Conservation (phyloP, 2,113 vertebrate genomes). For the Paralichthys olivaceus region DNA sequence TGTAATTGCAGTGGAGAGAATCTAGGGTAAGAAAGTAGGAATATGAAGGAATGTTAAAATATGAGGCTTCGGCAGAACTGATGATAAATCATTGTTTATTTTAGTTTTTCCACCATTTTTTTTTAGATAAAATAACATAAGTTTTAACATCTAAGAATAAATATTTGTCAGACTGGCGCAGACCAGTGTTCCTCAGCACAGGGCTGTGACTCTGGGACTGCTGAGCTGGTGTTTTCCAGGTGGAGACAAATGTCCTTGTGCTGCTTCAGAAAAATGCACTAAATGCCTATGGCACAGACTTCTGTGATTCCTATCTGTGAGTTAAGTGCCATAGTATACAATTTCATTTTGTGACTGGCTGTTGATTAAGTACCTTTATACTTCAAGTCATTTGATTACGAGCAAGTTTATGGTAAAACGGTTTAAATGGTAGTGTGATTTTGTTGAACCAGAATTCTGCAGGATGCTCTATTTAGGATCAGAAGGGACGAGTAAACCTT, state of each 20-base stretch:
- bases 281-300: conserved; percentile 13
- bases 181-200: neutral
- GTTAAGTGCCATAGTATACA: neutral
- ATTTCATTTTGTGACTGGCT: conserved; percentile 6
- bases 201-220: conserved; percentile 4
- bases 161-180: neutral
- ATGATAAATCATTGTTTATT: neutral
- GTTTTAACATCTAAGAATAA: conserved; percentile 1
- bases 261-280: conserved; percentile 12
- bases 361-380: conserved; percentile 2
- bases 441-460: neutral
- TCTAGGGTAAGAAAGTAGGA: neutral
- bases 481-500: neutral
- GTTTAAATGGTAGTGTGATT: neutral
- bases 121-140: neutral
- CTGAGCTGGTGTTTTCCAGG: conserved; percentile 29
- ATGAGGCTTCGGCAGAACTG: neutral
- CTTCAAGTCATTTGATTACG: neutral
- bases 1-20: neutral
- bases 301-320: neutral
- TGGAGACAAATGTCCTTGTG: conserved; percentile 35
- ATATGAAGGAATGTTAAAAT: neutral
- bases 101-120: neutral
- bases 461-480: neutral
- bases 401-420: neutral